Base-by-base conservation (phyloP, 2,797 vertebrate genomes). In the Cheirogaleus major region DNA sequence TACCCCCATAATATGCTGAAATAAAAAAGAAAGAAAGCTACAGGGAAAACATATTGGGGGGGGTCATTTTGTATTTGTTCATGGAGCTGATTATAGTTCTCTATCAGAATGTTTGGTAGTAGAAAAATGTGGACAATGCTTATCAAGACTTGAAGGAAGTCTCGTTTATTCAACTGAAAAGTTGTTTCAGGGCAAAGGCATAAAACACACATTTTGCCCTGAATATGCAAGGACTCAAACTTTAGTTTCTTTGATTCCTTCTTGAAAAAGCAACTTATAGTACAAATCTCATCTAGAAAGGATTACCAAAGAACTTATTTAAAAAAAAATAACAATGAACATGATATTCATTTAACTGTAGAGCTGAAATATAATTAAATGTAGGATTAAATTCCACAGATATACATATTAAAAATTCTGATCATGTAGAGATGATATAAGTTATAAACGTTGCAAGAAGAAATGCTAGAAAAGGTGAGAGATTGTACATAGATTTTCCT, bases 341-440 rank as follows among this genome's bases (percentile, higher is more conserved):
- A 83, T 70, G 25, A 61, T 69, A 83, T 76, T 82, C 2, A 63
- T 23, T 91, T 91, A 50, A 43, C 48, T 69, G 22, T 52, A 50
- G 63, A 20, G 55, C 63, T 55, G 27, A 75, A 93, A 93, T 63
- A 78, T 83, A 83, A 69, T 35, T 88, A 92, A 78, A 89, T 63
- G 13, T 45, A 50, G 10, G 7, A 61, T 30, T 82, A 43, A 50
- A 83, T 83, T 69, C 30, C 35, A 70, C 50, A 52, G 38, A 57
- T 67, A 65, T 30, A 63, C 1, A 41, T 43, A 67, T 76, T 76
- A 38, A 8, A 78, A 63, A 92, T 88, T 10, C 43, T 83, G 27
- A 83, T 70, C 61, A 76, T 17, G 27, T 57, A 18, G 63, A 18
- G 82, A 76, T 91, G 43, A n/a, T 35, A 18, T 52, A 76, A 67